Base-by-base conservation (phyloP, 2,888 invertebrate species). In the Nymphalis c-album region DNA sequence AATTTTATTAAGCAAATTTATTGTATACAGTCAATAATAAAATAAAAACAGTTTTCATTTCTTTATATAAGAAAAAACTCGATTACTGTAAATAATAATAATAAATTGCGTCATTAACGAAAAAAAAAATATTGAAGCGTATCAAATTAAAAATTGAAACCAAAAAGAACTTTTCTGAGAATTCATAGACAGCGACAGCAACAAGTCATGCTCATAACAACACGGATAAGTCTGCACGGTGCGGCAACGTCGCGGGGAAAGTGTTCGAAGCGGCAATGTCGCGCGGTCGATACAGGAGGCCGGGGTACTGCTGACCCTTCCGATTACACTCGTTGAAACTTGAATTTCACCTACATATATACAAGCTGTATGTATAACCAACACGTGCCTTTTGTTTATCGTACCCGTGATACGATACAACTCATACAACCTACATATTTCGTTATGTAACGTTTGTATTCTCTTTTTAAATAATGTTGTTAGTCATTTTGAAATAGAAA, bases 161-260 rank as follows among this genome's bases (percentile, higher is more conserved):
- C 10, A 46, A 16, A 60, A 18, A 47, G n/a, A 20, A 55, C 55
- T 53, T 57, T 71, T 67, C 59, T 59, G 68, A 68, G 65, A 68
- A 60, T 70, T 57, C 64, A 70, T 67, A 73, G 72, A 73, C 77
- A 80, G 82, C 83, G 72, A 73, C 77, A 80, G 82, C 83, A 86
- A 87, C 85, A 87, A 87, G 87, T 87, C 83, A 57, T 57, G 57
- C 6, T 57, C 57, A 81, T 78, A 81, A 85, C 78, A 78, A 74
- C 70, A 68, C 40, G 40, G 40, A 45, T 60, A 58, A 62, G 71
- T 46, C 57, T 67, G 70, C 50, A 60, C 72, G 67, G 71, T 10
- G 68, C 73, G 75, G 90, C 91, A 91, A 90, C 90, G 78, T 76
- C 78, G 83, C 84, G 77, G 83, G 85, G 83, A 85, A 82, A 78